phyloP scores from a whole-genome alignment of 1,140 invertebrate genomes.

The Aphelenchoides besseyi region DNA sequence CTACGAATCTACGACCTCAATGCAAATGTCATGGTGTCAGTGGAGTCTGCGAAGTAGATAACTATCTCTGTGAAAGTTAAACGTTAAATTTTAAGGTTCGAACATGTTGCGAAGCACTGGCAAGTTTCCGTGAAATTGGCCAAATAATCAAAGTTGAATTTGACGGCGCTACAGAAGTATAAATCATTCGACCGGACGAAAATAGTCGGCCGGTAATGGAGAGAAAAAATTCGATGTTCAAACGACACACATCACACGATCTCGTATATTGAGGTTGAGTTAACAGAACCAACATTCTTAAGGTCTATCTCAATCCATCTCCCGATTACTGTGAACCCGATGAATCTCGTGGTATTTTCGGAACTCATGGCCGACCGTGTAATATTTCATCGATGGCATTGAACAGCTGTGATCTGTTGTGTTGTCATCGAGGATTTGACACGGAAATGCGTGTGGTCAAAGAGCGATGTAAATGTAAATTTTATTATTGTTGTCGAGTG shows the following conservation, averaged over 20 bases:
- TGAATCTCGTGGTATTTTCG: slow-evolving; percentile 68
- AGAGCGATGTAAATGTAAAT: slow-evolving; percentile 87
- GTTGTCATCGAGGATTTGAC: slow-evolving; percentile 81
- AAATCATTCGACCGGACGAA: slow-evolving; percentile 32
- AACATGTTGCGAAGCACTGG: slow-evolving; percentile 70
- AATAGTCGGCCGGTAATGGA: slow-evolving; percentile 41
- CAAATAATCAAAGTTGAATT: slow-evolving; percentile 67
- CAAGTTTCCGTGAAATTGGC: slow-evolving; percentile 68
- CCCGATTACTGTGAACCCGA: slow-evolving; percentile 71
- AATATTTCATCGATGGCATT: slow-evolving; percentile 71
- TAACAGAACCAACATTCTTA: no score
- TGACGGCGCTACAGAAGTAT: slow-evolving; percentile 59
- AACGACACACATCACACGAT: slow-evolving; percentile 56
- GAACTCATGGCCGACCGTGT: slow-evolving; percentile 69
- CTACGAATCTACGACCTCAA: slow-evolving; percentile 67
- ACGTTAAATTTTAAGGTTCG: slow-evolving; percentile 70
- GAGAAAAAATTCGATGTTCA: slow-evolving; percentile 54
- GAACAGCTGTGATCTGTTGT: slow-evolving; percentile 71
- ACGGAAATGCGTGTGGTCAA: slow-evolving; percentile 72
- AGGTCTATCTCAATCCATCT: slow-evolving; percentile 71
- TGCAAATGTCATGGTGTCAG: slow-evolving; percentile 71
- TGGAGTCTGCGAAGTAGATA: no score
- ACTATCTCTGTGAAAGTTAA: no score
- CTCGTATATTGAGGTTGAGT: no score
- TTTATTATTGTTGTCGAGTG: slow-evolving; percentile 91